These are phyloP conservation scores for Bombus sylvicola DNA, from an alignment of 1,140 invertebrate species.

Conservation along the genomic window DNA sequence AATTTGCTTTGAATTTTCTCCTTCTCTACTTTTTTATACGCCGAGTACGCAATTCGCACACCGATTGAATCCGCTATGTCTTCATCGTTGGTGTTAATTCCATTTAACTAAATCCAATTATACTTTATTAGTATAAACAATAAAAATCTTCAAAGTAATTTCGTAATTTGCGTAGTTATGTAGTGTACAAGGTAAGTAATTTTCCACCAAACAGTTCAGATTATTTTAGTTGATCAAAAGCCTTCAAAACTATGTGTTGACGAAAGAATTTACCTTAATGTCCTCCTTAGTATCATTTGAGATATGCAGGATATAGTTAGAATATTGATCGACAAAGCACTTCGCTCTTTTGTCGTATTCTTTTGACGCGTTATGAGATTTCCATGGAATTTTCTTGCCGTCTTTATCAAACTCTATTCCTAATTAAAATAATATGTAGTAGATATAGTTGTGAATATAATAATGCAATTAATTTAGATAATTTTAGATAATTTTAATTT, in stretches of 20 bases:
- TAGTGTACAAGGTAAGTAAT: background rate
- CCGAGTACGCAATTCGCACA: conserved; percentile 5
- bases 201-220: background rate
- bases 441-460: conserved; percentile 74
- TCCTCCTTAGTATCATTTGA: background rate
- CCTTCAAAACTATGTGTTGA: background rate
- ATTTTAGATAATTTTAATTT: conserved; percentile 16
- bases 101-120: conserved; percentile 16
- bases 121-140: background rate
- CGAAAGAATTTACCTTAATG: conserved; percentile 1
- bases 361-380: conserved; percentile 88
- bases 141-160: background rate
- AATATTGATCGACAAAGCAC: conserved; percentile 94
- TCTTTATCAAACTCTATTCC: conserved; percentile 86
- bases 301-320: conserved; percentile 18
- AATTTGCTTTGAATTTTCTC: background rate
- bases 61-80: conserved; percentile 47
- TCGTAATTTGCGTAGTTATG: background rate
- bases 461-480: background rate
- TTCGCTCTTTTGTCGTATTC: conserved; percentile 87
- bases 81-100: conserved; percentile 7
- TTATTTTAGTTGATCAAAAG: background rate
- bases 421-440: conserved; percentile 29
- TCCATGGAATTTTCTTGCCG: conserved; percentile 90
- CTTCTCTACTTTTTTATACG: conserved; percentile 13